Conservation (phyloP, 2,797 vertebrate genomes). For the Pempheris klunzingeri region DNA sequence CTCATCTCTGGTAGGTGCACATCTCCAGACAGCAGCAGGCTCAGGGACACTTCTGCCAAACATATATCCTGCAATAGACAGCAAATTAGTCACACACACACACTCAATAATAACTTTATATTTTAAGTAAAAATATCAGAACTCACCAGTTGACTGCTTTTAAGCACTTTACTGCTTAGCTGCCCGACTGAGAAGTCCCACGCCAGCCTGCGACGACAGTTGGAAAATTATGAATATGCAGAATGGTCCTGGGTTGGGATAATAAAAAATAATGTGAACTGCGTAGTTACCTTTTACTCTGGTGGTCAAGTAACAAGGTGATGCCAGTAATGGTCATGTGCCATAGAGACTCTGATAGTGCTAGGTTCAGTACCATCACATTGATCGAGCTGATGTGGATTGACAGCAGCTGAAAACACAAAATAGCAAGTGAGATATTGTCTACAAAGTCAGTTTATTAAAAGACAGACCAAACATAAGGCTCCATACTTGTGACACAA, state of each 20-base stretch:
- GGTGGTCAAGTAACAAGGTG: conserved; percentile 89
- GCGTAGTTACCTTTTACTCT: conserved; percentile 88
- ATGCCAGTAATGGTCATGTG: conserved; percentile 93
- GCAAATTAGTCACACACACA: neutral
- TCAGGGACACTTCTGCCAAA: conserved; percentile 93
- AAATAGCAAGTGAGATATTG: conserved; percentile 22
- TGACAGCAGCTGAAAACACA: conserved; percentile 88
- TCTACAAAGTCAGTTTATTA: neutral
- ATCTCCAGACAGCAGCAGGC: conserved; percentile 90
- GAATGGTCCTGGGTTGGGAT: neutral
- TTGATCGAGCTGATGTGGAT: conserved; percentile 94
- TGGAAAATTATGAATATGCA: neutral
- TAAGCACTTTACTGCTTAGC: conserved; percentile 96
- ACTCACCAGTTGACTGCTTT: conserved; percentile 94
- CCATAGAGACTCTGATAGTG: conserved; percentile 95
- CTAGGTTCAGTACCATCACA: conserved; percentile 94
- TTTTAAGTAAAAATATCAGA: neutral
- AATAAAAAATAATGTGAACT: neutral
- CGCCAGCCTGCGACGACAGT: conserved; percentile 79
- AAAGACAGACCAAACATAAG: neutral
- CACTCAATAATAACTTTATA: neutral
- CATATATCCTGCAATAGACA: conserved; percentile 89
- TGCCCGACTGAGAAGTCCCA: conserved; percentile 92
- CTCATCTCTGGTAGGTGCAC: conserved; percentile 85
- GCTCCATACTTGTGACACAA: conserved; percentile 91